Evolutionary conservation across 2,888 invertebrate genomes (phyloP).

Genomic region (Amorpha juglandis): DNA sequence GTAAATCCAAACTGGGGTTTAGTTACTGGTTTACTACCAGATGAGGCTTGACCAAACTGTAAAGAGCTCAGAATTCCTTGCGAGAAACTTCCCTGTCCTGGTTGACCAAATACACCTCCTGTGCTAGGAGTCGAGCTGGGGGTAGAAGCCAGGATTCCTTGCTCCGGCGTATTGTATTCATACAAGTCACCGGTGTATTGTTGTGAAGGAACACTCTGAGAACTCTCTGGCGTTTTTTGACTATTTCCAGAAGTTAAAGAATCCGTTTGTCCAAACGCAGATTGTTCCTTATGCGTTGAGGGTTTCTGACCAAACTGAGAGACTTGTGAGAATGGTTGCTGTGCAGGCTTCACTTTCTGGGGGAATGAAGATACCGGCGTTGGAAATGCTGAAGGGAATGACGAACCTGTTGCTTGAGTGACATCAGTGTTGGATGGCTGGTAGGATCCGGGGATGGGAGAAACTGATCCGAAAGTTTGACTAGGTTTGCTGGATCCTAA

Average conservation of each 20-base stretch:
- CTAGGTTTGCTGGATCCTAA: not conserved
- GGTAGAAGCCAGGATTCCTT: slow-evolving; percentile 38
- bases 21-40: not conserved
- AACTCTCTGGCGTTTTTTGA: not conserved
- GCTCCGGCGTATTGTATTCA: slow-evolving; percentile 56
- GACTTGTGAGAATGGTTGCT: slow-evolving; percentile 20
- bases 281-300: not conserved
- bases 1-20: slow-evolving; percentile 6
- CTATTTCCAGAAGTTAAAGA: not conserved
- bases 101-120: not conserved
- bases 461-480: slow-evolving; percentile 34
- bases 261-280: not conserved
- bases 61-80: not conserved
- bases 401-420: slow-evolving; percentile 62
- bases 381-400: slow-evolving; percentile 54
- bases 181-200: slow-evolving; percentile 57
- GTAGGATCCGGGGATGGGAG: slow-evolving; percentile 32
- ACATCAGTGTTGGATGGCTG: slow-evolving; percentile 47
- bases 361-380: slow-evolving; percentile 35
- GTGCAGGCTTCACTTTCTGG: slow-evolving; percentile 30
- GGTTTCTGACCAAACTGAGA: slow-evolving; percentile 15
- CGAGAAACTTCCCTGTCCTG: not conserved
- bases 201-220: slow-evolving; percentile 33
- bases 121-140: slow-evolving; percentile 4
- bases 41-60: slow-evolving; percentile 19